Conservation (phyloP, 2,888 invertebrate genomes). For the Neoascia interrupta region DNA sequence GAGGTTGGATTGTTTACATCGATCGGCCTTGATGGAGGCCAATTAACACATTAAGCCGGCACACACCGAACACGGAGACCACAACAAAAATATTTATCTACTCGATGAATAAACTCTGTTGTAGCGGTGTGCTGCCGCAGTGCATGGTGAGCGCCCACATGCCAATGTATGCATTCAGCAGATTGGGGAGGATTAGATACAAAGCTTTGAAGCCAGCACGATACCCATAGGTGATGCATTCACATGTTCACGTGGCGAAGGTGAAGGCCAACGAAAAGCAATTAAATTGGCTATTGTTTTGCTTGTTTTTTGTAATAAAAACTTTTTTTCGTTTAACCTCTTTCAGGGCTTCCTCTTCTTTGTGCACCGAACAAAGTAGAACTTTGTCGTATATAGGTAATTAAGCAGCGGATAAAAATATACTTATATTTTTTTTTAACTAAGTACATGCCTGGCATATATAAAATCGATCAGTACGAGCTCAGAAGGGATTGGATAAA, state of each 20-base stretch:
- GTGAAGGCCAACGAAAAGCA: slow-evolving; percentile 66
- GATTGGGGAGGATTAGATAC: neutral
- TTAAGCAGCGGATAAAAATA: no score
- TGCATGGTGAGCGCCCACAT: neutral
- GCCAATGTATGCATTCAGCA: neutral
- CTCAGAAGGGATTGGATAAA: no score
- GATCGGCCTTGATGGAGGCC: slow-evolving; percentile 56
- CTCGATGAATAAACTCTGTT: slow-evolving; percentile 25
- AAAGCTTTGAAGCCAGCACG: no score
- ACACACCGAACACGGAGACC: neutral
- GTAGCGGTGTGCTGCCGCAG: neutral
- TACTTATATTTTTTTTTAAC: no score
- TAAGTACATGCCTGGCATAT: no score
- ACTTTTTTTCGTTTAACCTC: neutral
- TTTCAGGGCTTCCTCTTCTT: no score
- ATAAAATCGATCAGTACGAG: no score
- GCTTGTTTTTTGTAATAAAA: slow-evolving; percentile 17
- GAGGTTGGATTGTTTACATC: slow-evolving; percentile 56
- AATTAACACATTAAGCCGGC: slow-evolving; percentile 43
- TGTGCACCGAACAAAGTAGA: no score
- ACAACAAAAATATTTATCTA: slow-evolving; percentile 13
- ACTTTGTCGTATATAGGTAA: no score
- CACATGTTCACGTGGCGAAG: slow-evolving; percentile 35
- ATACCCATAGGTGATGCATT: slow-evolving; percentile 20
- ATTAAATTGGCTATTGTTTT: slow-evolving; percentile 56